These are phyloP conservation scores for Penaeus monodon DNA, from an alignment of 2,888 invertebrate genomes.

Conservation along the genomic window DNA sequence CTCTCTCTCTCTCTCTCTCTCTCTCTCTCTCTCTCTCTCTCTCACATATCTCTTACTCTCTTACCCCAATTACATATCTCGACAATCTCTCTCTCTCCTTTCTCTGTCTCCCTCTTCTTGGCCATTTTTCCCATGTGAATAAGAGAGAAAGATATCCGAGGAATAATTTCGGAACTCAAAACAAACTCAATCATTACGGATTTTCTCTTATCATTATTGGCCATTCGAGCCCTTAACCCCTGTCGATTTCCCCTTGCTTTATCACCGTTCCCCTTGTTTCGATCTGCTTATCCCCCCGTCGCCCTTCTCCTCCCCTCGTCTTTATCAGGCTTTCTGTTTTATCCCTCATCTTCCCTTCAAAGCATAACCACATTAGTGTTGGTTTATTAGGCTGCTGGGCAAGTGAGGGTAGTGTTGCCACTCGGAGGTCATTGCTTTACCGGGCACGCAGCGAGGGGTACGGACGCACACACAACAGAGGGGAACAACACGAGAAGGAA, in stretches of 20 bases:
- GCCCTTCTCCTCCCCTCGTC: slow-evolving; percentile 25
- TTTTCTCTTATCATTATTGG: neutral
- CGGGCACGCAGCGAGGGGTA: no score
- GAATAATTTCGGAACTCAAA: no score
- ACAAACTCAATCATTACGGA: no score
- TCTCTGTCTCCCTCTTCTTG: no score
- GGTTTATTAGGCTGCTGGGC: slow-evolving; percentile 38
- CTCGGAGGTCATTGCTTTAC: neutral
- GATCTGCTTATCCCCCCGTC: neutral
- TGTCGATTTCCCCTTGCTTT: slow-evolving; percentile 1
- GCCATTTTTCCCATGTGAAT: no score
- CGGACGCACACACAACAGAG: neutral
- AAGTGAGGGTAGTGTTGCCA: slow-evolving; percentile 35
- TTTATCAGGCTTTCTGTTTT: slow-evolving; percentile 36
- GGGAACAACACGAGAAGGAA: neutral
- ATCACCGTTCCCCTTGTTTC: neutral
- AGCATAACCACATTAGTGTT: slow-evolving; percentile 49
- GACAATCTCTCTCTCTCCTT: no score
- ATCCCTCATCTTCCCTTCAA: slow-evolving; percentile 42
- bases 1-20: neutral
- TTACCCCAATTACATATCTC: no score
- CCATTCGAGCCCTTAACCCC: neutral
- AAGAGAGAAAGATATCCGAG: no score
- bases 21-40: slow-evolving; percentile 1
- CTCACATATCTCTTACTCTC: no score